Evolutionary conservation across 2,888 invertebrate genomes (phyloP).

Genomic region (Yponomeuta sedellus): DNA sequence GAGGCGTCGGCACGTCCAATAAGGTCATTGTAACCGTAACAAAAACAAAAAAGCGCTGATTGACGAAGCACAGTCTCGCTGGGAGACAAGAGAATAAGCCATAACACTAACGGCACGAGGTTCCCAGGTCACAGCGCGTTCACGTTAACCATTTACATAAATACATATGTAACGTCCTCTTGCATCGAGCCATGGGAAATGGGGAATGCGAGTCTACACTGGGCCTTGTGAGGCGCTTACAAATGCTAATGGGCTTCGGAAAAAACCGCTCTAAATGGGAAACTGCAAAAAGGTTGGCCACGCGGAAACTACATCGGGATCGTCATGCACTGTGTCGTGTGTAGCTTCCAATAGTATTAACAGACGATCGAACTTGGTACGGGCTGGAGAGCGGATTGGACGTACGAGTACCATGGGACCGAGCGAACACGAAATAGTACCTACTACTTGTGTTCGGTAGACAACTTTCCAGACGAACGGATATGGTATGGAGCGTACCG

Average conservation of each 20-base stretch:
- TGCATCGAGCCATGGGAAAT: background rate
- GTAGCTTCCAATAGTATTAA: too few relatives aligned
- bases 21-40: background rate
- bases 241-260: background rate
- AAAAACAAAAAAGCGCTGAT: constrained; percentile 1
- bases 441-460: too few relatives aligned
- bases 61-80: background rate
- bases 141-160: constrained; percentile 7
- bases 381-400: too few relatives aligned
- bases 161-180: background rate
- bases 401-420: too few relatives aligned
- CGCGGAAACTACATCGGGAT: background rate
- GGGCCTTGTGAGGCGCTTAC: background rate
- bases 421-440: too few relatives aligned
- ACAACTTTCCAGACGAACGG: too few relatives aligned
- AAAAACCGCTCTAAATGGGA: background rate
- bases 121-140: constrained; percentile 22
- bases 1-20: background rate
- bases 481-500: too few relatives aligned
- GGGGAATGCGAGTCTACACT: background rate
- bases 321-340: too few relatives aligned
- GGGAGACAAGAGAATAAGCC: background rate
- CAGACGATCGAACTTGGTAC: too few relatives aligned
- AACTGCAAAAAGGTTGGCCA: background rate
- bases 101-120: constrained; percentile 21